Evolutionary conservation across 2,113 vertebrate genomes (phyloP), one percentile per base, ranked within the genome.

Genomic region (Columba livia): DNA sequence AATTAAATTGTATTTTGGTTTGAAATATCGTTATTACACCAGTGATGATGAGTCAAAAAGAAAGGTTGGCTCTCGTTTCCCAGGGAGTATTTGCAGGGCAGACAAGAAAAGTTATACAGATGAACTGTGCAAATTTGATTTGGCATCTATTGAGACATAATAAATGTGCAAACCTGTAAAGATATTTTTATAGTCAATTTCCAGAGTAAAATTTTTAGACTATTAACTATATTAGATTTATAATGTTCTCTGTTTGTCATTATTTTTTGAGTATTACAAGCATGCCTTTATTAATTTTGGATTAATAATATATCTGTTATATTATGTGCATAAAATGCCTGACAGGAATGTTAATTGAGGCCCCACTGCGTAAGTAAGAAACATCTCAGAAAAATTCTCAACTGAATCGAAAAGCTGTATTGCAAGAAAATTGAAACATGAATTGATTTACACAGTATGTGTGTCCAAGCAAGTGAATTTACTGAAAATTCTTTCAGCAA

Each of bases 181-280:
- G 75, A 78, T 86, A 84, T 92, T 96, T 95, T 95, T 93, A 95
- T 73, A 92, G 83, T 56, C 73, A 69, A 75, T 95, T 96, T 95
- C 83, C 73, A 82, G 62, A 86, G 50, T 65, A 92, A 90, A 85
- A 93, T 93, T 91, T 94, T 89, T 95, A 84, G 77, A 69, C 73
- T 62, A 79, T 95, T 96, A 90, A 57, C 65, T 65, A 31, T 88
- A 92, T 93, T 93, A 70, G 54, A 90, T 94, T 96, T 90, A 61
- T 87, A 95, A 81, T 93, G 25, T 81, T 93, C 58, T 67, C 69
- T 65, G 83, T 93, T 90, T 79, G 91, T 91, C 69, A 85, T 82
- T 88, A 90, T 95, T 92, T 50, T 86, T 95, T 91, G 79, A 79
- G 42, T 82, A 80, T 91, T 92, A 83, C 26, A 94, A 71, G 23